These are phyloP conservation scores for Ephestia elutella DNA, from an alignment of 1,140 invertebrate species.

Conservation along the genomic window DNA sequence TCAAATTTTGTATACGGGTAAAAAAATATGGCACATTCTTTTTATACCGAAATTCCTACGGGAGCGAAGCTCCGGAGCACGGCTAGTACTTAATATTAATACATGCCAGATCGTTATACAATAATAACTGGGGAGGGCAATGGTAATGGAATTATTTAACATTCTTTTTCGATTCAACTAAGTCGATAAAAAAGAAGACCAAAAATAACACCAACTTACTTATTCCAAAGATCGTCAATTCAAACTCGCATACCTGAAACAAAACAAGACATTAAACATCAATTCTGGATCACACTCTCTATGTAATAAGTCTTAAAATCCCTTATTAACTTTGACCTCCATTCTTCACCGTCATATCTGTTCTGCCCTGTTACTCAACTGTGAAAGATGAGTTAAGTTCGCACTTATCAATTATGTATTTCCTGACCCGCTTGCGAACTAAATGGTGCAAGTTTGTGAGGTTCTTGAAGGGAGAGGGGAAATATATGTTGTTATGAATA, in stretches of 20 bases:
- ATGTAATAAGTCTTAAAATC: not conserved
- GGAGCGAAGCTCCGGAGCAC: too few relatives aligned
- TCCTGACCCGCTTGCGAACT: constrained; percentile 24
- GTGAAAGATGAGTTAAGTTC: constrained; percentile 8
- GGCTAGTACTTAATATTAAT: too few relatives aligned
- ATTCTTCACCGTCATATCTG: constrained; percentile 31
- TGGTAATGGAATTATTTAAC: not conserved
- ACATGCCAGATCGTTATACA: too few relatives aligned
- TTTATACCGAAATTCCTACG: too few relatives aligned
- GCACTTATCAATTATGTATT: constrained; percentile 36
- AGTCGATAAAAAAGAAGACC: not conserved
- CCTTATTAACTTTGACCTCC: constrained; percentile 15
- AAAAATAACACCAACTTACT: not conserved
- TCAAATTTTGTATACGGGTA: too few relatives aligned
- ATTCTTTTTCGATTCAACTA: not conserved
- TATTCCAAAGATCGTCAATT: not conserved
- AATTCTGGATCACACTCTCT: not conserved
- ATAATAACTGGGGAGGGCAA: too few relatives aligned
- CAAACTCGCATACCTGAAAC: constrained; percentile 5
- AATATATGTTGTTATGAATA: constrained; percentile 9
- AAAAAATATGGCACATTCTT: too few relatives aligned
- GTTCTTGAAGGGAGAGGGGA: not conserved
- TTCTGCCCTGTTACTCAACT: constrained; percentile 30
- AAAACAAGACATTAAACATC: constrained; percentile 10
- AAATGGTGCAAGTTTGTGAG: not conserved